These are phyloP conservation scores for Virgularia gustaviana DNA, from an alignment of 92 coral and sea anemone genomes.

Conservation along the genomic window DNA sequence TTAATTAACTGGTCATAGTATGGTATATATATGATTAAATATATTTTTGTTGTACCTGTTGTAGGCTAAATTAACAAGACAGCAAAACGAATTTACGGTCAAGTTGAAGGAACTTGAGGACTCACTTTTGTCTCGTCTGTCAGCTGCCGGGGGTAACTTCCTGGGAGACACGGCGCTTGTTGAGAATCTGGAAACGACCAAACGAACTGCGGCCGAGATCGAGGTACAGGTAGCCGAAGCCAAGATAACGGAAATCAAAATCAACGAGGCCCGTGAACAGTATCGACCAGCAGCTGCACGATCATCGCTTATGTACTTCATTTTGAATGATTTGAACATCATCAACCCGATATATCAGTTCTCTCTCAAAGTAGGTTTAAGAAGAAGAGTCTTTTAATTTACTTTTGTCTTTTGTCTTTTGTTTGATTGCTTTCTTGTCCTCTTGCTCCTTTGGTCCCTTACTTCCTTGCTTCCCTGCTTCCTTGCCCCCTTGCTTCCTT, in stretches of 20 bases:
- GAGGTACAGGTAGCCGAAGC: slow-evolving; percentile 96
- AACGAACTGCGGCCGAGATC: slow-evolving; percentile 96
- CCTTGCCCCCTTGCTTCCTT: too few species aligned
- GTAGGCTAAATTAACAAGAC: slow-evolving; percentile 90
- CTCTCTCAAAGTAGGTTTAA: slow-evolving; percentile 73
- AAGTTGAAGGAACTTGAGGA: slow-evolving; percentile 92
- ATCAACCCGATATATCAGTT: slow-evolving; percentile 98
- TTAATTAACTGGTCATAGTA: neutral
- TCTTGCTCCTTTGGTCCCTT: neutral
- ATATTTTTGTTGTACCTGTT: neutral
- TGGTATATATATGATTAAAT: neutral
- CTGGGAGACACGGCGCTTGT: slow-evolving; percentile 97
- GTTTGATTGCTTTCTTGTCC: too few species aligned
- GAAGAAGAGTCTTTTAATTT: neutral
- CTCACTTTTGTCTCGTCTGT: slow-evolving; percentile 83
- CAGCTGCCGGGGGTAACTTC: slow-evolving; percentile 99
- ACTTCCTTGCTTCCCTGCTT: too few species aligned
- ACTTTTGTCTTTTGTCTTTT: neutral
- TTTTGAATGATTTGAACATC: slow-evolving; percentile 94
- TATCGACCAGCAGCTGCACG: slow-evolving; percentile 98
- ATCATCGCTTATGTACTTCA: slow-evolving; percentile 83
- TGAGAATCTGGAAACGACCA: slow-evolving; percentile 94
- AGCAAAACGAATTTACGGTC: slow-evolving; percentile 92
- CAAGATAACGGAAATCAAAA: slow-evolving; percentile 82
- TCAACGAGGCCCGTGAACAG: slow-evolving; percentile 99